Evolutionary conservation across 2,888 invertebrate species (phyloP), one percentile per base, ranked within the genome.

Genomic region (Tenthredo amoena): DNA sequence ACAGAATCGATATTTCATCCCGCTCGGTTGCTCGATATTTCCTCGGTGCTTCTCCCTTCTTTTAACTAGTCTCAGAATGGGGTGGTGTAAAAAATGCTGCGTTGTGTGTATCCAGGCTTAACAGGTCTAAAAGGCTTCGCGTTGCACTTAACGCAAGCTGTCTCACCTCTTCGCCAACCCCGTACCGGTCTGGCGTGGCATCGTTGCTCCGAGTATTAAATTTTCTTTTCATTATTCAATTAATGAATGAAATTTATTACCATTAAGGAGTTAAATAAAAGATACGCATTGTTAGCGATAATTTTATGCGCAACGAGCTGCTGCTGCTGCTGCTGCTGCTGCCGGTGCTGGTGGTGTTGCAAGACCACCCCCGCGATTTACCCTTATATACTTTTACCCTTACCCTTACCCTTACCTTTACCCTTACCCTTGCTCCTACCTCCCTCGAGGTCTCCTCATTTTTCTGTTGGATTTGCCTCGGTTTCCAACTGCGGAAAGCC

Each of bases 181-280:
- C 34, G 1, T 31, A 9, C 31, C 18, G 55, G n/a, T 7, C 55
- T n/a, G 55, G 55, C 55, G 7, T n/a, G n/a, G 55, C 18, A 55
- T 55, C n/a, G 6, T n/a, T 26, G 6, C 31, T 15, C 58, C 43
- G 21, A n/a, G 58, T 21, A 71, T 68, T 68, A 47, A 40, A 47
- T 68, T 26, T 26, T 68, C 6, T 83, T 83, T 83, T 47, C 89
- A 91, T 91, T 92, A 91, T 91, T 91, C 90, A 90, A 92, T 91
- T 92, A 91, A 92, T 91, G 90, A 90, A 86, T 86, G 87, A 88
- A 90, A 89, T 91, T 91, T 91, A 90, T 91, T 90, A 88, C 89
- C 62, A 40, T 81, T 81, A 58, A 81, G 88, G 88, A 90, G 90
- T 90, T 88, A 89, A 91, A 90, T 88, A 88, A 89, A 88, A 89